A percentile compares a stretch with the other conserved stretches of the same genome.
phyloP scores from a whole-genome alignment of 2,113 vertebrate genomes.

The Ammospiza nelsoni region DNA sequence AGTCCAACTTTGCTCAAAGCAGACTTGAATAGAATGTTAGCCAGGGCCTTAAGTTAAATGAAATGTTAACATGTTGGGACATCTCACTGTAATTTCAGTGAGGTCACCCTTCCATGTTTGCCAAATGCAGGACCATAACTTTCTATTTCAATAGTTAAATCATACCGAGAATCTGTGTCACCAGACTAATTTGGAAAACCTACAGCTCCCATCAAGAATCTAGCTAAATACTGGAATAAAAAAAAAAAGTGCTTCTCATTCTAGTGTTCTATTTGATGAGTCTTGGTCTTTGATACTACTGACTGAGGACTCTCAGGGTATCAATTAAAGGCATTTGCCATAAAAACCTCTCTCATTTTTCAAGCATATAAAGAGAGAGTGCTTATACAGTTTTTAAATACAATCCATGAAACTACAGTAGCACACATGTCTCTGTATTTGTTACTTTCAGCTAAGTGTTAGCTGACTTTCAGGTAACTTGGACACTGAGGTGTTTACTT shows the following conservation, averaged over 20 bases:
- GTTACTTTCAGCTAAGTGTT: not conserved
- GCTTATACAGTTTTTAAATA: not conserved
- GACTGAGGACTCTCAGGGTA: not conserved
- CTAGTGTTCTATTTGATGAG: not conserved
- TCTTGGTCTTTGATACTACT: not conserved
- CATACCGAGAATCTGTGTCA: not conserved
- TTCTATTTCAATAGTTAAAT: not conserved
- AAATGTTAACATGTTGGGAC: not conserved
- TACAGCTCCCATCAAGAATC: not conserved
- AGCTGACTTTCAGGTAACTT: not conserved
- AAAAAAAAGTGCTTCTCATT: not conserved
- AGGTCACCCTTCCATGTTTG: not conserved
- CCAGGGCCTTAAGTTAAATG: not conserved
- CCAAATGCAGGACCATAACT: not conserved
- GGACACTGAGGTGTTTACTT: not conserved
- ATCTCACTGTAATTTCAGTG: not conserved
- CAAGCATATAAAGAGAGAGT: not conserved
- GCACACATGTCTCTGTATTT: not conserved
- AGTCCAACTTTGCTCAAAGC: not conserved
- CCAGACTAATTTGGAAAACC: not conserved
- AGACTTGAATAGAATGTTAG: not conserved
- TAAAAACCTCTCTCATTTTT: not conserved
- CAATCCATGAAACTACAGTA: not conserved
- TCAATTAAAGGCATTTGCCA: not conserved
- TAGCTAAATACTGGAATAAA: not conserved